Conservation (phyloP, 2,888 invertebrate species). For the Meiosimyza platycephala region DNA sequence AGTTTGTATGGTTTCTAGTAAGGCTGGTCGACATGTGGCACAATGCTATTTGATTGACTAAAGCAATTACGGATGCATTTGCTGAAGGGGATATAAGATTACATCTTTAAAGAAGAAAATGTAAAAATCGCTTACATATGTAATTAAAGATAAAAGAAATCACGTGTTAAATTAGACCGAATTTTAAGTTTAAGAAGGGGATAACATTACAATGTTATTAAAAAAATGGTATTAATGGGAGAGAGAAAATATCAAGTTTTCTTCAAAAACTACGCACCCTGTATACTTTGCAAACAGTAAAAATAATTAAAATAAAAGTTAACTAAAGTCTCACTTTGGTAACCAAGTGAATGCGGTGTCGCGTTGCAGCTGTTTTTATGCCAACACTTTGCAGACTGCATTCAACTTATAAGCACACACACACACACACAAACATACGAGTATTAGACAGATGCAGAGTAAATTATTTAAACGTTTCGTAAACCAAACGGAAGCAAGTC, state of each 20-base stretch:
- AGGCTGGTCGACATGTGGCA: background rate
- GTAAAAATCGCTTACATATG: background rate
- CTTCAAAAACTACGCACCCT: background rate
- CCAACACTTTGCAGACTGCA: conserved; percentile 11
- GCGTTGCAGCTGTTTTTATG: conserved; percentile 25
- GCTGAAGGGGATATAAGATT: conserved; percentile 4
- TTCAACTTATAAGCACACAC: background rate
- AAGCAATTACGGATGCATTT: conserved; percentile 11
- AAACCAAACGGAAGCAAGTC: conserved; percentile 48
- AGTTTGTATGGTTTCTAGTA: conserved; percentile 9
- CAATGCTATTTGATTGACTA: background rate
- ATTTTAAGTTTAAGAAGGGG: no score
- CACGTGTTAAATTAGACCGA: background rate
- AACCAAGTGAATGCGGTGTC: conserved; percentile 21
- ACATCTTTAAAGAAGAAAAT: background rate
- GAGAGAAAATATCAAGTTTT: no score
- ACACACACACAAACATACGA: background rate
- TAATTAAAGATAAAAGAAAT: background rate
- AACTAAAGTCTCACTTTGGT: conserved; percentile 12
- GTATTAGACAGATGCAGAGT: conserved; percentile 22
- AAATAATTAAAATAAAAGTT: conserved; percentile 20
- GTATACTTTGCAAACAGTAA: background rate
- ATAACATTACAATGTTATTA: no score
- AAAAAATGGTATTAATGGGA: no score
- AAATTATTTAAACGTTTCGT: conserved; percentile 49